These are phyloP conservation scores for Allobates femoralis DNA, from an alignment of 2,797 vertebrate species.

Conservation along the genomic window DNA sequence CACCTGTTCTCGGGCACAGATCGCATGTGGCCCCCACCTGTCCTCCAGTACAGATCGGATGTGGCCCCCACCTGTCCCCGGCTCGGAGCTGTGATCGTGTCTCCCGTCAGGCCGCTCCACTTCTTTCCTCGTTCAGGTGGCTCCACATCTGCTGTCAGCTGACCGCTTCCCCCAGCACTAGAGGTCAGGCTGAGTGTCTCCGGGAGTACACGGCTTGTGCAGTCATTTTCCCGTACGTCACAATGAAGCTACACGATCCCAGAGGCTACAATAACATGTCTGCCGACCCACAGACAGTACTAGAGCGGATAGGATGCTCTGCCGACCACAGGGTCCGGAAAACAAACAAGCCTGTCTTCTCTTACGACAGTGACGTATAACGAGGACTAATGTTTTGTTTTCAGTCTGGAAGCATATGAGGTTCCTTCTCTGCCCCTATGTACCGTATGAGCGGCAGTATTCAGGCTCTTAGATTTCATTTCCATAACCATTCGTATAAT, in stretches of 20 bases:
- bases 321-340: neutral
- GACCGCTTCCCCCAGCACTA: slow-evolving; percentile 14
- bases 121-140: slow-evolving; percentile 18
- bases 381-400: neutral
- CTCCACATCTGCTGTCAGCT: slow-evolving; percentile 56
- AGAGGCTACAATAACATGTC: slow-evolving; percentile 3
- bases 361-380: slow-evolving; percentile 34
- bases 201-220: neutral
- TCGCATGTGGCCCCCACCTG: too few species aligned
- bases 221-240: neutral
- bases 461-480: neutral
- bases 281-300: too few species aligned
- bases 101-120: slow-evolving; percentile 42
- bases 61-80: slow-evolving; percentile 35
- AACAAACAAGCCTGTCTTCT: slow-evolving; percentile 18
- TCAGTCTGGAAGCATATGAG: neutral
- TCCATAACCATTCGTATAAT: neutral
- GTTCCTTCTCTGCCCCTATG: neutral
- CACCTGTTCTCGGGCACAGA: too few species aligned
- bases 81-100: neutral
- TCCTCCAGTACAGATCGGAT: too few species aligned
- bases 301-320: neutral
- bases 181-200: neutral
- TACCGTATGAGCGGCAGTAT: neutral
- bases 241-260: rapidly evolving